These are phyloP conservation scores for Eilema depressum DNA, from an alignment of 2,888 invertebrate genomes.

Conservation along the genomic window DNA sequence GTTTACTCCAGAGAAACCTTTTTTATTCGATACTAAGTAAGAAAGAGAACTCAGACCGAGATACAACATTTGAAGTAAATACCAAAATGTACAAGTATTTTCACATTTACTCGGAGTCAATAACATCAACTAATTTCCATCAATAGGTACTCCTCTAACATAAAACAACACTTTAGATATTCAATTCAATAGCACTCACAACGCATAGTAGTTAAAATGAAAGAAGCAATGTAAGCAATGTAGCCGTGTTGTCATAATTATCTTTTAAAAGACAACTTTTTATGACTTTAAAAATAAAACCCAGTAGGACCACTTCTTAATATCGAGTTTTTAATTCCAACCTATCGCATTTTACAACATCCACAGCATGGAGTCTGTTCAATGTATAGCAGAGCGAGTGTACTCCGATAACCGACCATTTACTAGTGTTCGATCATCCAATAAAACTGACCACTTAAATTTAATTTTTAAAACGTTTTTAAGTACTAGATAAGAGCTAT, in stretches of 20 bases:
- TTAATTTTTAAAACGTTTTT: slow-evolving; percentile 53
- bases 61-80: too few relatives aligned
- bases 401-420: slow-evolving; percentile 22
- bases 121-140: background rate
- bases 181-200: slow-evolving; percentile 4
- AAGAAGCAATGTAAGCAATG: background rate
- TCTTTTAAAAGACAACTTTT: slow-evolving; percentile 17
- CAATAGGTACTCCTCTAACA: background rate
- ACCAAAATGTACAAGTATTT: background rate
- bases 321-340: slow-evolving; percentile 36
- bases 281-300: slow-evolving; percentile 22
- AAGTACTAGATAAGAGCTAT: slow-evolving; percentile 55
- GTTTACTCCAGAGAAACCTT: too few relatives aligned
- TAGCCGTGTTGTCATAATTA: slow-evolving; percentile 7
- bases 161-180: background rate
- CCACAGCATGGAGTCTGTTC: slow-evolving; percentile 39
- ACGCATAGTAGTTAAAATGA: background rate
- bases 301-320: slow-evolving; percentile 23
- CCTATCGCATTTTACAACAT: slow-evolving; percentile 39
- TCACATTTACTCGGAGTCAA: background rate
- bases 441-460: slow-evolving; percentile 52
- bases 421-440: slow-evolving; percentile 45
- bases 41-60: too few relatives aligned
- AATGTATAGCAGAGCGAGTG: slow-evolving; percentile 18
- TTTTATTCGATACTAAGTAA: too few relatives aligned